Evolutionary conservation across 2,888 invertebrate species (phyloP), one percentile per base, ranked within the genome.

Genomic region (Clanis bilineata): DNA sequence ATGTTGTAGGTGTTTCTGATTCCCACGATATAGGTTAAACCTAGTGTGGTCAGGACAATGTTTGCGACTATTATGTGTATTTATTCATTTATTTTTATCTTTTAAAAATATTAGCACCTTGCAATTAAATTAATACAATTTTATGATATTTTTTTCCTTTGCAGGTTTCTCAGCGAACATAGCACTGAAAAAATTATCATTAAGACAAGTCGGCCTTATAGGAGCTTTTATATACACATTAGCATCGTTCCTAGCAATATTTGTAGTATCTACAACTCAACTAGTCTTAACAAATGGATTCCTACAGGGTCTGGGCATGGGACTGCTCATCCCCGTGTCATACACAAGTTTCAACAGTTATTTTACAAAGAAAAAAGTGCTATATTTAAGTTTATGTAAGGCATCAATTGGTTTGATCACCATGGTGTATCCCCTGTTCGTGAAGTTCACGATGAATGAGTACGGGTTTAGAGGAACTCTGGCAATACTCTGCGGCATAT

Each of bases 301-400:
- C 63, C 79, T 95, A 5, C 94, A 94, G 85, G 94, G 94, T 71
- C 71, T 92, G 23, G 96, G 95, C 59, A 93, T 95, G 78, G 96
- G 96, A 0, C 78, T 96, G 3, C 94, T 96, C 71, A 92, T 96
- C 69, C 95, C 96, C n/a, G 93, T 95, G 41, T 92, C 94, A 0
- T 95, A 95, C 70, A 95, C 96, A 0, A 94, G 95, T 61, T 95
- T 96, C 70, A 96, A 96, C 73, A 93, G 94, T 63, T 96, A 95
- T 72, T 96, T 96, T 69, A 94, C 95, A 18, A 93, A 94, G 82
- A 95, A 93, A 77, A 92, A 96, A 67, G 94, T 95, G 10, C 92
- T 95, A 71, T 95, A 96, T 86, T 93, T 96, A 86, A 95, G 95
- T 74, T 82, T 95, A 6, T 94, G 95, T 57, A 96, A 96, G 85